Evolutionary conservation across 2,797 vertebrate genomes (phyloP).

Genomic region (Morelia viridis): DNA sequence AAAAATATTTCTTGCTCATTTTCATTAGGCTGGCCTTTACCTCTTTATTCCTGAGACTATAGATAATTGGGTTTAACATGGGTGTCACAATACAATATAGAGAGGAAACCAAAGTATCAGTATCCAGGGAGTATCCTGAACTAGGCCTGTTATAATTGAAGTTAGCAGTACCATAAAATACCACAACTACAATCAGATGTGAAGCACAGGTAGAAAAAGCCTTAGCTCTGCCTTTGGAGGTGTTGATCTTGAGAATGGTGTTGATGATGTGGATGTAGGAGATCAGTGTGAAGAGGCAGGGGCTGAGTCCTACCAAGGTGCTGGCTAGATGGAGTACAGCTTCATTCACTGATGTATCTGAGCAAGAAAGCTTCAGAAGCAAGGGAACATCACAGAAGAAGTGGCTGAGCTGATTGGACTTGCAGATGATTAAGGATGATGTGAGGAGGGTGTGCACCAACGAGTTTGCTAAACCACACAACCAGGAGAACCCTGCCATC

Average conservation of each 20-base stretch:
- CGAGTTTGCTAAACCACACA: conserved; percentile 33
- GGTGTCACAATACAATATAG: conserved; percentile 50
- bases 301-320: conserved; percentile 25
- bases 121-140: conserved; percentile 38
- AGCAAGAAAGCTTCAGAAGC: conserved; percentile 55
- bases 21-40: conserved; percentile 32
- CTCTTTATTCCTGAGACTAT: conserved; percentile 54
- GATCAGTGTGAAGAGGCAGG: conserved; percentile 50
- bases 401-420: conserved; percentile 36
- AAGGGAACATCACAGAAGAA: conserved; percentile 54
- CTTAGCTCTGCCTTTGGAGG: conserved; percentile 38
- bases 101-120: conserved; percentile 42
- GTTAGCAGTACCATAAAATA: conserved; percentile 43
- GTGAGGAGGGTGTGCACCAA: accelerated
- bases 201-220: conserved; percentile 39
- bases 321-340: conserved; percentile 21
- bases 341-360: conserved; percentile 43
- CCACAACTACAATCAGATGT: conserved; percentile 35
- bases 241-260: conserved; percentile 32
- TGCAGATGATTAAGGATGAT: conserved; percentile 32
- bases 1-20: conserved; percentile 17
- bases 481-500: conserved; percentile 33
- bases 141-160: conserved; percentile 44
- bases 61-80: conserved; percentile 55
- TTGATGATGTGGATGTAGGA: conserved; percentile 38